Evolutionary conservation across 2,797 vertebrate genomes (phyloP).

Genomic region (Sebastes ruberrimus): DNA sequence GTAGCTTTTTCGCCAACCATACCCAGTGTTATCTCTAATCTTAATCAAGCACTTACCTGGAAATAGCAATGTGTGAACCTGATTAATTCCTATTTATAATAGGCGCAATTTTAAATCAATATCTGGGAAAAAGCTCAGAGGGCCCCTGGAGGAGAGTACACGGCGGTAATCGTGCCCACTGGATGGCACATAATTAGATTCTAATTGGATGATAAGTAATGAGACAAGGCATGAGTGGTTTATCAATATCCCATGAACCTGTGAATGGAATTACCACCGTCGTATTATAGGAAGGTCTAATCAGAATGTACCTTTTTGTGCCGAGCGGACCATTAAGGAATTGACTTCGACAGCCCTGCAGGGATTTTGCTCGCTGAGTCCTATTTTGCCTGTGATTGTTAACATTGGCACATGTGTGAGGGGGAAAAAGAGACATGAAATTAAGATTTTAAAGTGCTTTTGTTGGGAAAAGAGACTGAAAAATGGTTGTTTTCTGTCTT

Average conservation of each 20-base stretch:
- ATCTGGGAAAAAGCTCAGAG: constrained; percentile 61
- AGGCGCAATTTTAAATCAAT: constrained; percentile 74
- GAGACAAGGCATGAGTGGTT: constrained; percentile 76
- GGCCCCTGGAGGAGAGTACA: constrained; percentile 77
- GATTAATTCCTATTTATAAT: constrained; percentile 71
- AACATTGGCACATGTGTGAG: constrained; percentile 30
- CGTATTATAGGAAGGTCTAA: constrained; percentile 78
- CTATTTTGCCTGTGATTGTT: constrained; percentile 52
- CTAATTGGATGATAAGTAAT: constrained; percentile 85
- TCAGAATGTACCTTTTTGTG: constrained; percentile 80
- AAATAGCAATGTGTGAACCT: constrained; percentile 59
- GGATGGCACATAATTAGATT: constrained; percentile 83
- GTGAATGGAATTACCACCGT: constrained; percentile 76
- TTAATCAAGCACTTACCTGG: constrained; percentile 50
- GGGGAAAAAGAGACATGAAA: neutral
- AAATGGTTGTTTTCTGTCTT: neutral
- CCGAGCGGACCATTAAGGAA: constrained; percentile 66
- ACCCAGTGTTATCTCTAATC: constrained; percentile 36
- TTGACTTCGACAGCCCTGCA: constrained; percentile 71
- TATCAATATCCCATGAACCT: constrained; percentile 83
- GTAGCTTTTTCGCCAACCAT: constrained; percentile 15
- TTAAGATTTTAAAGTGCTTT: constrained; percentile 23
- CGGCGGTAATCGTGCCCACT: constrained; percentile 73
- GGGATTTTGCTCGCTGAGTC: constrained; percentile 61
- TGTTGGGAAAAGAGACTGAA: constrained; percentile 17